Evolutionary conservation across 2,888 invertebrate species (phyloP).

Genomic region (Thymelicus acteon): DNA sequence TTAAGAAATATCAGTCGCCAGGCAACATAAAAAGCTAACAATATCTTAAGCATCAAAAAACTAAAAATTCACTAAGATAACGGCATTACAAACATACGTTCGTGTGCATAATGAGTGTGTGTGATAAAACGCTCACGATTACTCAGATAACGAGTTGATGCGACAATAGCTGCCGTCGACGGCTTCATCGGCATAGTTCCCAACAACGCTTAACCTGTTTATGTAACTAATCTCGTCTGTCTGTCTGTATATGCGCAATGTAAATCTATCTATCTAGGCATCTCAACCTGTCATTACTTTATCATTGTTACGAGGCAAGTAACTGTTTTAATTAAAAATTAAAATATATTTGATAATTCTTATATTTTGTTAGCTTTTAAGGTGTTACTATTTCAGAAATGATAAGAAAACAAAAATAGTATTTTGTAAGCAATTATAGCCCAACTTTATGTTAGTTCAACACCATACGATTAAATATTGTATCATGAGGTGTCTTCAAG

Average conservation of each 20-base stretch:
- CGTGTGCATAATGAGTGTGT: slow-evolving; percentile 47
- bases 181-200: slow-evolving; percentile 58
- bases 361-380: too few relatives aligned
- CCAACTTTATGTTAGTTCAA: too few relatives aligned
- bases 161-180: slow-evolving; percentile 56
- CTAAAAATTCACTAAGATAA: slow-evolving; percentile 31
- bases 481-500: too few relatives aligned
- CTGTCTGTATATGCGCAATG: slow-evolving; percentile 35
- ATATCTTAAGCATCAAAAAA: slow-evolving; percentile 33
- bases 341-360: neutral
- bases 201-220: slow-evolving; percentile 51
- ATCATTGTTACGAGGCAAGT: neutral
- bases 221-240: slow-evolving; percentile 46
- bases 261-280: slow-evolving; percentile 40
- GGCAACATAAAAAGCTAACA: too few relatives aligned
- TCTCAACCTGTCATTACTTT: slow-evolving; percentile 34
- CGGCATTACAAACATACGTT: slow-evolving; percentile 38
- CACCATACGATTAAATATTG: too few relatives aligned
- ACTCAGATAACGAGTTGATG: slow-evolving; percentile 45
- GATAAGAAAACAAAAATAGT: too few relatives aligned
- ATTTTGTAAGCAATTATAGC: too few relatives aligned
- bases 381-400: too few relatives aligned
- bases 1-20: too few relatives aligned
- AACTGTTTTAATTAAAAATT: slow-evolving; percentile 6
- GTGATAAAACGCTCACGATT: slow-evolving; percentile 49